A percentile compares a stretch with the other conserved stretches of the same genome.
Evolutionary conservation across 2,888 invertebrate genomes (phyloP).

Genomic region (Rhodophaea formosa): DNA sequence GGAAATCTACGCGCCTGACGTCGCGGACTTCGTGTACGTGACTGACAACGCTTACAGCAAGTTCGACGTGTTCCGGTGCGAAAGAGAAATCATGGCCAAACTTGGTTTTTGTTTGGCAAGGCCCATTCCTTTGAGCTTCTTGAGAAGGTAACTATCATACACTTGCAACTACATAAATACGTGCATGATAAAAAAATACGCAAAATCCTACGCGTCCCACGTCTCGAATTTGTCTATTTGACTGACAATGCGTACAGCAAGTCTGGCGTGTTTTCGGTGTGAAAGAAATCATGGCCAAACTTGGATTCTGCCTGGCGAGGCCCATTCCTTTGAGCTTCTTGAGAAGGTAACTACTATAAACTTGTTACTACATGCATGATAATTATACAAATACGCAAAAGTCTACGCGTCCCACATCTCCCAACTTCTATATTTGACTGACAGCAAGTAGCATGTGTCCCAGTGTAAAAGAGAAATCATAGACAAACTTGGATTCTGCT

Average conservation of each 20-base stretch:
- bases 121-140: conserved; percentile 93
- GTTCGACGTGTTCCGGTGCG: conserved; percentile 90
- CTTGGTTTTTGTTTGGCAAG: conserved; percentile 91
- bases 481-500: too few species aligned
- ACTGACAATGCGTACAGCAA: conserved; percentile 93
- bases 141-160: conserved; percentile 84
- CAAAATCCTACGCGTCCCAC: conserved; percentile 91
- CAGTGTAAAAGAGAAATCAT: too few species aligned
- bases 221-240: conserved; percentile 94
- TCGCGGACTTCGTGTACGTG: conserved; percentile 94
- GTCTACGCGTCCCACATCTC: too few species aligned
- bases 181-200: too few species aligned
- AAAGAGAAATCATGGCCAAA: conserved; percentile 87
- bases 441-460: too few species aligned
- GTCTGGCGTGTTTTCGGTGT: conserved; percentile 89
- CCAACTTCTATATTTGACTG: too few species aligned
- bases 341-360: conserved; percentile 82
- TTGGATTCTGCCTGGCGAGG: conserved; percentile 91
- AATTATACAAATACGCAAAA: too few species aligned
- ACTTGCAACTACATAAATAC: too few species aligned
- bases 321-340: conserved; percentile 95
- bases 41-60: conserved; percentile 93
- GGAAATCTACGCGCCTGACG: conserved; percentile 94
- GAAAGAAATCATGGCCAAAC: conserved; percentile 89
- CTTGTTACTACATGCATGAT: too few species aligned